These are phyloP conservation scores for Melanocharis versteri DNA, from an alignment of 2,113 vertebrate genomes.

Conservation along the genomic window DNA sequence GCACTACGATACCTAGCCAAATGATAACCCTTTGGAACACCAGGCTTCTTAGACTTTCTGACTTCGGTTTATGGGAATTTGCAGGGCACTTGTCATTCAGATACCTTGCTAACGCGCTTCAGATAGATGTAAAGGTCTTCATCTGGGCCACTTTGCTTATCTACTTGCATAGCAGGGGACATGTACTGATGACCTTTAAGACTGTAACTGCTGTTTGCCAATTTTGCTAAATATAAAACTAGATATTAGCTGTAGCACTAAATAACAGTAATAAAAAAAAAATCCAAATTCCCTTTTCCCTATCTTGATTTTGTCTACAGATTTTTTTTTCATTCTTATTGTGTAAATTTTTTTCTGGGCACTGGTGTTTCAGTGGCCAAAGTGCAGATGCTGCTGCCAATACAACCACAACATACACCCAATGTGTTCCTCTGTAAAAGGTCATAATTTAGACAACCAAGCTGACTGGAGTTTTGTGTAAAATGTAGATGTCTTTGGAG, in stretches of 20 bases:
- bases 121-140: neutral
- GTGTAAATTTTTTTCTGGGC: neutral
- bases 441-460: neutral
- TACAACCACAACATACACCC: neutral
- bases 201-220: neutral
- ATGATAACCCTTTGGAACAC: neutral
- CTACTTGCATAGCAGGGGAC: neutral
- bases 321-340: neutral
- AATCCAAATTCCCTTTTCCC: neutral
- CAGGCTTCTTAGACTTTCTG: neutral
- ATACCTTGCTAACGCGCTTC: neutral
- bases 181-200: neutral
- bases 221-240: neutral
- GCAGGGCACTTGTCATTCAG: neutral
- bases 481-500: neutral
- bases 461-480: neutral
- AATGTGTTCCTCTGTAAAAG: neutral
- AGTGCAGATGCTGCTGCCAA: neutral
- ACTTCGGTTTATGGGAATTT: neutral
- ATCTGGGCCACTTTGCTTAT: neutral
- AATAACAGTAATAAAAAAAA: neutral
- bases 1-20: accelerated
- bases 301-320: neutral
- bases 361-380: neutral
- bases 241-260: neutral